Evolutionary conservation across 2,888 invertebrate genomes (phyloP), one percentile per base, ranked within the genome.

Genomic region (Mythimna impura): DNA sequence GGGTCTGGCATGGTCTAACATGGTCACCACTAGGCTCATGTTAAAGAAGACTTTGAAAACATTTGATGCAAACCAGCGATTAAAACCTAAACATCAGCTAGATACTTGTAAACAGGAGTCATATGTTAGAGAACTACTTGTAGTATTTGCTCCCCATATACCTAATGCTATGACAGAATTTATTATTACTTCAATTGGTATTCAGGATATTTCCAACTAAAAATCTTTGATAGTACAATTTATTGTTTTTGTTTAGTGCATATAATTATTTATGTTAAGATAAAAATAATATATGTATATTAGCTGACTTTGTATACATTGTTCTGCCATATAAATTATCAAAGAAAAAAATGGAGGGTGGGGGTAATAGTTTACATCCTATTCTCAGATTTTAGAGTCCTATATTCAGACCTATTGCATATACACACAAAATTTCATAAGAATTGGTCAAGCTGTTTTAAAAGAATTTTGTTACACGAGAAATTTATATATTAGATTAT

Each of bases 1-100:
- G 55, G 96, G 96, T 1, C 82, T 96, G 57, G 94, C 94, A 65
- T 96, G 96, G 96, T 94, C 96, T 5, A 96, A 96, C 79, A 93
- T 96, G 93, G 88, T 96, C 55, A 89, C 92, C 40, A 93, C 93
- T 10, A 91, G 96, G 76, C 81, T 80, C 60, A 76, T 82, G 72
- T 54, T 81, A 77, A 85, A 71, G 63, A 86, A 87, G 67, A 78
- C 86, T 52, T 67, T 9, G 20, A 87, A 61, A 66, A 43, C 34
- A 20, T 73, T 50, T 65, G 67, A 79, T 71, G 4, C 9, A n/a
- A 69, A 62, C 22, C 12, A 40, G 34, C 17, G 73, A 1, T 34
- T 20, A 34, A 66, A 65, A 58, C 9, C 4, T 20, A 67, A n/a
- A 47, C 47, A 61, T 52, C 60, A 73, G 20, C 22, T 10, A 30